Evolutionary conservation across 2,888 invertebrate species (phyloP).

Genomic region (Linyphia triangularis): DNA sequence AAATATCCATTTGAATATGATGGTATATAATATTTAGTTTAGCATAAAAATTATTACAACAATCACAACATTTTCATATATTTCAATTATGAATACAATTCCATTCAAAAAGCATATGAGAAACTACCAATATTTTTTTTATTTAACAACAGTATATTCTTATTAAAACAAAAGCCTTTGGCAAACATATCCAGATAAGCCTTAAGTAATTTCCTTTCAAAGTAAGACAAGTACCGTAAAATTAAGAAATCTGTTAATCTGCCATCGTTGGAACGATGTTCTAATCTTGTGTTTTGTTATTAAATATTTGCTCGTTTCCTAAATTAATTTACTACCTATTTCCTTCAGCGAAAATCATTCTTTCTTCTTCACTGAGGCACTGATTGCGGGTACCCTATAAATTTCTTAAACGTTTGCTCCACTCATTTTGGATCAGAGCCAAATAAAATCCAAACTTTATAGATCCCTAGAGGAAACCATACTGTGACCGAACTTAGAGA

Average conservation of each 20-base stretch:
- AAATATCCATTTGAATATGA: too few species aligned
- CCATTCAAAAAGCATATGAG: too few species aligned
- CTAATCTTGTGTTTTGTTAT: not conserved
- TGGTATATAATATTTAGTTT: too few species aligned
- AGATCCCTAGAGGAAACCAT: not conserved
- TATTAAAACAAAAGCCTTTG: too few species aligned
- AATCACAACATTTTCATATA: too few species aligned
- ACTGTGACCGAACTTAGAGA: not conserved
- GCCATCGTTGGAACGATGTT: not conserved
- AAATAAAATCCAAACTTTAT: not conserved
- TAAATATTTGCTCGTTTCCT: constrained; percentile 3
- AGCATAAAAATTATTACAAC: too few species aligned
- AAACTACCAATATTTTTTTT: too few species aligned
- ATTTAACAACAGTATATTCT: too few species aligned
- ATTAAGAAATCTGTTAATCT: not conserved
- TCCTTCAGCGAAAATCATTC: not conserved
- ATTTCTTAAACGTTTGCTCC: not conserved
- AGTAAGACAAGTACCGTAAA: not conserved
- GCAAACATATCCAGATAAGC: too few species aligned
- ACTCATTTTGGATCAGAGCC: not conserved
- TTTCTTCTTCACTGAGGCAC: not conserved
- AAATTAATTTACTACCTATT: constrained; percentile 3
- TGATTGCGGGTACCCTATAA: not conserved
- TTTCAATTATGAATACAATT: too few species aligned
- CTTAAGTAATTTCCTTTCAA: not conserved